Conservation (phyloP, 2,113 vertebrate genomes). For the Chrysemys picta region DNA sequence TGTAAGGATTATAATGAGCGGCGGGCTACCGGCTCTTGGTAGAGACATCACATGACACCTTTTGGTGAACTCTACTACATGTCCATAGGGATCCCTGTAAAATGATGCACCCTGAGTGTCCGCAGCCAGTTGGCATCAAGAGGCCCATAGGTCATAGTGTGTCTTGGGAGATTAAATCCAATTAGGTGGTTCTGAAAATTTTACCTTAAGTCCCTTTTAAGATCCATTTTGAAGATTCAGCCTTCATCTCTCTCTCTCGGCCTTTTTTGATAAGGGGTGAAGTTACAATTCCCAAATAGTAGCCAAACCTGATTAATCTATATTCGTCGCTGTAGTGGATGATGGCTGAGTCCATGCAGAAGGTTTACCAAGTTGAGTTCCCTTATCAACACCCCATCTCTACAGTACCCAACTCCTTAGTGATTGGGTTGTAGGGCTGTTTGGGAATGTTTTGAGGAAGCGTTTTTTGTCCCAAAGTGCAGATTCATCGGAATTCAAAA, state of each 20-base stretch:
- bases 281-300: not conserved
- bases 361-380: not conserved
- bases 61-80: no score
- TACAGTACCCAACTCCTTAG: not conserved
- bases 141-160: not conserved
- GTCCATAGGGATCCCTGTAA: no score
- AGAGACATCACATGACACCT: no score
- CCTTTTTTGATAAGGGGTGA: not conserved
- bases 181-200: not conserved
- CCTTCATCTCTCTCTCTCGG: not conserved
- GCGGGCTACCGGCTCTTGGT: no score
- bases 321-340: not conserved
- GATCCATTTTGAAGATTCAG: not conserved
- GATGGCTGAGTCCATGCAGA: not conserved
- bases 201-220: not conserved
- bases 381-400: not conserved
- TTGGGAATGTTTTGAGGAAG: not conserved
- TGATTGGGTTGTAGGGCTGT: not conserved
- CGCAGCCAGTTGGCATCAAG: no score
- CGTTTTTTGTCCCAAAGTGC: not conserved
- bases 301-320: not conserved
- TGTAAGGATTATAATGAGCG: no score
- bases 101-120: no score
- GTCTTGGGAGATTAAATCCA: not conserved
- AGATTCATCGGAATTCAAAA: not conserved